Base-by-base conservation (phyloP, 2,113 vertebrate genomes). In the Potamarius usumacintae region DNA sequence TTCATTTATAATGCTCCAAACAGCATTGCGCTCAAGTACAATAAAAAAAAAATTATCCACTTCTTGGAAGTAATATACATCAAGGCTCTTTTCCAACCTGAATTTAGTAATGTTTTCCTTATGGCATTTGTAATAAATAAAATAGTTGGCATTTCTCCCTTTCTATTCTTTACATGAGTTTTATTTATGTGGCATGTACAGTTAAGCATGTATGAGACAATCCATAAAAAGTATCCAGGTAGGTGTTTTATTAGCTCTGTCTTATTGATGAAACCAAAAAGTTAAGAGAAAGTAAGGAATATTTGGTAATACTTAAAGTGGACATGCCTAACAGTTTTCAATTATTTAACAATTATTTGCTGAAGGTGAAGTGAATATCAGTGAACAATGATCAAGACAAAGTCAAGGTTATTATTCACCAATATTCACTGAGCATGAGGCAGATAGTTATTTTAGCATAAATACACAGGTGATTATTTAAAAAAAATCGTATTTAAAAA, bases 61-160 rank as follows among this genome's bases (percentile, higher is more conserved):
- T n/a, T 53, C 53, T 25, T 78, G 76, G 76, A 53, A 78, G 50
- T 53, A 78, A 78, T 78, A 78, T 55, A 15, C 22, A n/a, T 53
- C 9, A 74, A 42, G 34, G 42, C 42, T 48, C 71, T 50, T 50
- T 50, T 74, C 71, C 42, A 74, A 22, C 42, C 18, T 74, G 71
- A 48, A 9, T 48, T 50, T 74, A 74, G 18, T 7, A 74, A 53
- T 78, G 11, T n/a, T 78, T 78, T 53, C 0, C n/a, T 57, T 79
- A 57, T 55, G 14, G 25, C 4, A 4, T 57, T 55, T 55, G 5
- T 27, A 30, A 55, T 79, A 57, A 79, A 55, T 55, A 55, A 55
- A 79, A 30, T 17, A 8, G 52, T 17, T 30, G 52, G n/a, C 6
- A 27, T 55, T 27, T 55, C 15, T 55, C 12, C 76, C 2, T 55